Evolutionary conservation across 92 coral and sea anemone species (phyloP).

Genomic region (Phenganax stokvisi): DNA sequence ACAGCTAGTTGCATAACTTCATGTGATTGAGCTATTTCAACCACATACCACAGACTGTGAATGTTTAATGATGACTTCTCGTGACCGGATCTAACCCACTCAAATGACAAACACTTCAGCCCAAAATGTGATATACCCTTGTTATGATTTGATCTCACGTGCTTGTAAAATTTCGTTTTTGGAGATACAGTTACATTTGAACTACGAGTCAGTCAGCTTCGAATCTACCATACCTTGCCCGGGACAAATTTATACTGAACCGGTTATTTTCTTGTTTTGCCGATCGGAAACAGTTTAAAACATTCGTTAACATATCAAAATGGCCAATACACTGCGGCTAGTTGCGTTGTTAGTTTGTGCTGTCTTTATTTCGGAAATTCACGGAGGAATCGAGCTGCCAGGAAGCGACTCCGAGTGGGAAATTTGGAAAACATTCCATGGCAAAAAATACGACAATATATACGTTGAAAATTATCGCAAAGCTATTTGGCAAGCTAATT

Average conservation of each 20-base stretch:
- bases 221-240: neutral
- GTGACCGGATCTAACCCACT: conserved; percentile 7
- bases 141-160: neutral
- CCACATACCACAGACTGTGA: neutral
- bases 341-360: neutral
- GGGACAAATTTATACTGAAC: no score
- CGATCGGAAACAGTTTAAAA: neutral
- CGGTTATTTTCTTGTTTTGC: neutral
- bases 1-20: no score
- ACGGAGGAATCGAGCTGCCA: conserved; percentile 16
- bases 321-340: neutral
- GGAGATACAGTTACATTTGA: neutral
- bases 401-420: conserved; percentile 63
- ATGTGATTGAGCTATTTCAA: no score
- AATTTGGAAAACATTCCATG: conserved; percentile 68
- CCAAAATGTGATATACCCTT: neutral
- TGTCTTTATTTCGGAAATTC: neutral
- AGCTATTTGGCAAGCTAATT: conserved; percentile 73
- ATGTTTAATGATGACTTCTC: neutral
- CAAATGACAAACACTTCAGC: neutral
- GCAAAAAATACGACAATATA: conserved; percentile 55
- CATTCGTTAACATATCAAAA: neutral
- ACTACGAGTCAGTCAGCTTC: neutral
- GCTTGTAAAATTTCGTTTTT: neutral
- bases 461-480: conserved; percentile 63